Evolutionary conservation across 2,113 vertebrate genomes (phyloP).

Genomic region (Mormyrus lacerda): DNA sequence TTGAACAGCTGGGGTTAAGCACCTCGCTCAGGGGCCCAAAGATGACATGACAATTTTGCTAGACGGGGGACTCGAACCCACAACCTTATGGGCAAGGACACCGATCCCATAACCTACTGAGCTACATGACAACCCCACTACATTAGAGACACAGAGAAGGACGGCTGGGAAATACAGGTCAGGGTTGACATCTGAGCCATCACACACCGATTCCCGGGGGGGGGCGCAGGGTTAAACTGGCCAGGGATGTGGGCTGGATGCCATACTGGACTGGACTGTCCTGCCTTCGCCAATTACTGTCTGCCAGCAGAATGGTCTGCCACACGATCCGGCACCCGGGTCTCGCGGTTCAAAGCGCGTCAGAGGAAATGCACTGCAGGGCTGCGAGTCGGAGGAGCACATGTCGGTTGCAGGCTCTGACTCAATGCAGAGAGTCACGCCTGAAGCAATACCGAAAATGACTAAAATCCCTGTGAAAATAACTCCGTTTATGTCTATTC

Average conservation of each 20-base stretch:
- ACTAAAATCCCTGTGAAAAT: not conserved
- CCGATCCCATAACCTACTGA: not conserved
- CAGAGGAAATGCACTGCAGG: not conserved
- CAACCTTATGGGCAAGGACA: not conserved
- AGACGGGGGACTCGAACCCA: not conserved
- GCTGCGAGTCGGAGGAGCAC: not conserved
- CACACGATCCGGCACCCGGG: not conserved
- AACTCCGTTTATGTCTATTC: not conserved
- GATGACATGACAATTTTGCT: not conserved
- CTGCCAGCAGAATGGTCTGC: not conserved
- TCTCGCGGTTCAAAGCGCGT: not conserved
- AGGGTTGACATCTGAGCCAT: not conserved
- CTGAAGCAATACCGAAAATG: not conserved
- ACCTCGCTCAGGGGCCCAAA: not conserved
- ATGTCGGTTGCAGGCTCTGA: not conserved
- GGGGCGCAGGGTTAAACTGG: not conserved
- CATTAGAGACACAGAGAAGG: not conserved
- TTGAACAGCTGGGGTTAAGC: not conserved
- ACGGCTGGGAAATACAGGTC: not conserved
- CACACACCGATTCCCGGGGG: not conserved
- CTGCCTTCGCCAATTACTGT: not conserved
- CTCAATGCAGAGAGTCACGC: not conserved
- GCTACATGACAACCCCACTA: not conserved
- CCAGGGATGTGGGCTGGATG: not conserved
- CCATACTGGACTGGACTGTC: not conserved